Evolutionary conservation across 1,140 invertebrate genomes (phyloP), one percentile per base, ranked within the genome.

Genomic region (Aphaenogaster floridana): DNA sequence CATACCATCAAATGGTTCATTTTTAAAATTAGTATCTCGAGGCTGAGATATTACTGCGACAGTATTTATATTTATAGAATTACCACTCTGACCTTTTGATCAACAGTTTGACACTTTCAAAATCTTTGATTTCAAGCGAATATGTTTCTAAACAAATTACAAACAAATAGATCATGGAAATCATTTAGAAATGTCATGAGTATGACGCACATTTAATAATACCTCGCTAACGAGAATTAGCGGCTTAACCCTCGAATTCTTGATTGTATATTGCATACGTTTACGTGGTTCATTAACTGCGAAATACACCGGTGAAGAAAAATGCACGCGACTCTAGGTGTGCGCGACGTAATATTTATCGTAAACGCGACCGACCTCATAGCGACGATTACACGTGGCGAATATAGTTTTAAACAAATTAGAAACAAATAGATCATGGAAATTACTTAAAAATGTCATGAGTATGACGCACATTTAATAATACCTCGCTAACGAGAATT

Each of bases 321-420:
- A 78, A 8, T 48, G 45, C 76, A n/a, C 21, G 76, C 21, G 74
- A 76, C n/a, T 39, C 34, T 7, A 52, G 69, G 48, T 17, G 28
- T 21, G 28, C 13, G 72, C n/a, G 17, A 39, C 28, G 48, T n/a
- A 63, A 48, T 36, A 48, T 50, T 66, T 63, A 36, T 66, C 48
- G 21, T 59, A 72, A 72, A 83, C 36, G 28, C 61, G 48, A 39
- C 34, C 52, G 52, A 59, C 39, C 66, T 81, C 79, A 36, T 52
- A 39, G n/a, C 36, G 34, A 80, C 39, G 36, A 69, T 71, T 71
- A 71, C 64, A n/a, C 9, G 36, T 8, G 34, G 36, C 42, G 21
- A 21, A 39, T 39, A 15, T 57, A 9, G 17, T 21, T 42, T 59
- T 3, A 59, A 59, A 45, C 54, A 34, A 45, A 15, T 59, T 15